Conservation (phyloP, 1,140 invertebrate genomes). For the Argopecten irradians region DNA sequence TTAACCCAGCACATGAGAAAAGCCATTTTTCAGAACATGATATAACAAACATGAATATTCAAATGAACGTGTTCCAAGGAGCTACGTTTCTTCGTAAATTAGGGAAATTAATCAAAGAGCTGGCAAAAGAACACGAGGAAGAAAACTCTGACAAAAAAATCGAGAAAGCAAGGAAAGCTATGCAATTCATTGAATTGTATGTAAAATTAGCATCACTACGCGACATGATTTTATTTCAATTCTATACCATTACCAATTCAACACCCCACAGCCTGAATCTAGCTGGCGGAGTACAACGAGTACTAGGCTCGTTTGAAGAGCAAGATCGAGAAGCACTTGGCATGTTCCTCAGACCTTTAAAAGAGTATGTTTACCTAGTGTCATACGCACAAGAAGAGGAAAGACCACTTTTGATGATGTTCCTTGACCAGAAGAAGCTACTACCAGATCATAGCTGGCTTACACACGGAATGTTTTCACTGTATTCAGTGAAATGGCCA, state of each 20-base stretch:
- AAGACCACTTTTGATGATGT: not conserved
- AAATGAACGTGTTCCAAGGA: not conserved
- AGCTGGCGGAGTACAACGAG: not conserved
- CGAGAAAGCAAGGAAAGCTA: not conserved
- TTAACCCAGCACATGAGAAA: not conserved
- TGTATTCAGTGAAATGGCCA: not conserved
- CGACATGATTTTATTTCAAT: not conserved
- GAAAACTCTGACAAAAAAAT: not conserved
- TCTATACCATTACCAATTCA: not conserved
- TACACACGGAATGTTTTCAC: not conserved
- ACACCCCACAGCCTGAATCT: not conserved
- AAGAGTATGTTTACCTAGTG: not conserved
- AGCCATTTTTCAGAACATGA: not conserved
- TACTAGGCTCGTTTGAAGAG: not conserved
- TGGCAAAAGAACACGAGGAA: not conserved
- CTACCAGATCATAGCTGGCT: not conserved
- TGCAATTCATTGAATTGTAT: not conserved
- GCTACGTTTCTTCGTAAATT: not conserved
- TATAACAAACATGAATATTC: constrained; percentile 18
- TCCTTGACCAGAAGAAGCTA: not conserved
- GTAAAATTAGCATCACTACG: not conserved
- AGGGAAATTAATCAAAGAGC: not conserved
- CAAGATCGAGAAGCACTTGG: not conserved
- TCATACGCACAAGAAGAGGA: not conserved
- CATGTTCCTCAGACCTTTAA: not conserved